phyloP scores from a whole-genome alignment of 2,113 vertebrate genomes.

The Struthio camelus region DNA sequence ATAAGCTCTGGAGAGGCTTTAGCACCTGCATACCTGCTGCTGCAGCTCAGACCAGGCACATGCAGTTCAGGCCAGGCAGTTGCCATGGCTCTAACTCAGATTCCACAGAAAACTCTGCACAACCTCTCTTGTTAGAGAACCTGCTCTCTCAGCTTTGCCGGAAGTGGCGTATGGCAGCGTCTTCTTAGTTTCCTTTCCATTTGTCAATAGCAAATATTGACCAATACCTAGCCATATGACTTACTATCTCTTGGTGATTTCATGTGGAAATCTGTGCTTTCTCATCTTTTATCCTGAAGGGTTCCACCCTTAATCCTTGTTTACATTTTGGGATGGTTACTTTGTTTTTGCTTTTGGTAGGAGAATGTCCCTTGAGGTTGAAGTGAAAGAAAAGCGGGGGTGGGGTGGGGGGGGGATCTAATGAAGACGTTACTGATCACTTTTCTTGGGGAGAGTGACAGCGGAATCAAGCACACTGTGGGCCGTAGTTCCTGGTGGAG shows the following conservation, averaged over 20 bases:
- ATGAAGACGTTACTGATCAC: fast-evolving
- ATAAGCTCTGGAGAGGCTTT: background rate
- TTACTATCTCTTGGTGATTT: fast-evolving
- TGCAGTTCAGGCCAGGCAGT: background rate
- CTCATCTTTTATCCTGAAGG: background rate
- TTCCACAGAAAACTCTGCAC: background rate
- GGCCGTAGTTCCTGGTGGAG: background rate
- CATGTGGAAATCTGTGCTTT: background rate
- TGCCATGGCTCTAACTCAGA: background rate
- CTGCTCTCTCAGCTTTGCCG: background rate
- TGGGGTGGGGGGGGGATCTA: too few species aligned
- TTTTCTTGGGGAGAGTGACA: background rate
- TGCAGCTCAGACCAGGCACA: background rate
- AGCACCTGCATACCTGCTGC: background rate
- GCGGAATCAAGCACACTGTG: background rate
- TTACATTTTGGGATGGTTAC: background rate
- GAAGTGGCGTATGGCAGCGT: fast-evolving
- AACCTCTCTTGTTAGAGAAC: background rate
- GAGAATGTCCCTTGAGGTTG: background rate
- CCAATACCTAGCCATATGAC: background rate
- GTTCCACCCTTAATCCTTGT: background rate
- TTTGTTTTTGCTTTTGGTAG: background rate
- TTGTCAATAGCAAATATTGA: background rate
- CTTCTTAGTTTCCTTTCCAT: background rate
- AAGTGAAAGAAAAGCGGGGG: background rate